Conservation (phyloP, 2,797 vertebrate species). For the Ficedula albicollis region DNA sequence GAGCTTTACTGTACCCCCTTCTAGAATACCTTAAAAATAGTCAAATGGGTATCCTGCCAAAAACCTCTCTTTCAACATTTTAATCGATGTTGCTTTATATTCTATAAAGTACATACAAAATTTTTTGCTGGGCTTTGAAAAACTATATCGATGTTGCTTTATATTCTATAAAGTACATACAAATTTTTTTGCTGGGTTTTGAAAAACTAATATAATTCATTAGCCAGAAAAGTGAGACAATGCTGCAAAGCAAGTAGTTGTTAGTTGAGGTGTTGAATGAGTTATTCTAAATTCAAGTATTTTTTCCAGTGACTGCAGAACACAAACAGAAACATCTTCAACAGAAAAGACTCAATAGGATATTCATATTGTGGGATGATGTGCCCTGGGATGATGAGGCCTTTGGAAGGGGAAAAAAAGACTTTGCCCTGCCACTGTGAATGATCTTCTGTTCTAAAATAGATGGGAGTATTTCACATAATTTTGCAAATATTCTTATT, state of each 20-base stretch:
- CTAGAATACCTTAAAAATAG: neutral
- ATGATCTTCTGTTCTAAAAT: neutral
- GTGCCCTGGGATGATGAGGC: neutral
- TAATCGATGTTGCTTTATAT: neutral
- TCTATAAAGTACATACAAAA: neutral
- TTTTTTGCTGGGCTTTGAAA: neutral
- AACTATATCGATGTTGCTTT: neutral
- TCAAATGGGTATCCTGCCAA: neutral
- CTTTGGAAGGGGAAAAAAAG: neutral
- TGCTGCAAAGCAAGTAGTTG: neutral
- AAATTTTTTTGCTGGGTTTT: neutral
- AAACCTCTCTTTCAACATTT: neutral
- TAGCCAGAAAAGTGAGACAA: neutral
- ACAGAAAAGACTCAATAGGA: neutral
- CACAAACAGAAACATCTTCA: neutral
- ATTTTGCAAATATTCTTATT: neutral
- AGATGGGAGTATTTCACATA: neutral
- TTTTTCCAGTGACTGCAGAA: neutral
- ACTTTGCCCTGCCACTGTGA: neutral
- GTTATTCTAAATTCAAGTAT: neutral
- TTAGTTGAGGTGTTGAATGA: neutral
- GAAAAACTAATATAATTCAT: neutral
- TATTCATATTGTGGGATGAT: neutral
- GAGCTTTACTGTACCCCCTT: neutral
- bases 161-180: neutral